Evolutionary conservation across 2,888 invertebrate genomes (phyloP), one percentile per base, ranked within the genome.

Genomic region (Drosophila infuscata): DNA sequence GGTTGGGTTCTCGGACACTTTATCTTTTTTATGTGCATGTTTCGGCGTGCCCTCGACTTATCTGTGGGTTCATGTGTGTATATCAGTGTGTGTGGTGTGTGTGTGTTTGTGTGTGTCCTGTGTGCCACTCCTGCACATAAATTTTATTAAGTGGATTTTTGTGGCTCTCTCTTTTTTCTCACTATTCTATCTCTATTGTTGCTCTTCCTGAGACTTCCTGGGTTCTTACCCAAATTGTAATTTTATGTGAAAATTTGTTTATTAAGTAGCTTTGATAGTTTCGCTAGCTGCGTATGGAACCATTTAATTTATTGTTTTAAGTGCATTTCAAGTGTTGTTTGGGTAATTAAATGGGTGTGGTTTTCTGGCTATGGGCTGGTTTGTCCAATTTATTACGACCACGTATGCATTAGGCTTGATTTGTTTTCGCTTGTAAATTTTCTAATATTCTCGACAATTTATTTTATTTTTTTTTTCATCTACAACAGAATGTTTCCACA

Each of bases 221-320:
- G 57, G 71, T 56, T 64, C 79, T 70, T 69, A 57, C 56, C 70
- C 59, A 60, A 79, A 89, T 87, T 83, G 83, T 85, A 88, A 86
- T 91, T 91, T 89, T 86, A 91, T 91, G 90, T 89, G 91, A 87
- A 90, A 91, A 91, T 91, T 91, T 91, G 91, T 91, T 91, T 91
- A 91, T 91, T 91, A 90, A 91, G 88, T 74, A 82, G 78, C 70
- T 82, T 77, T 79, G 74, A 88, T 85, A 91, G 89, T 89, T 91
- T 86, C 70, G 63, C 77, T 72, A 59, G 74, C 61, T 52, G 59
- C 46, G 20, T 25, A 60, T 48, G 48, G 69, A 63, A 62, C 56
- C 74, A 74, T 76, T 79, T 85, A 82, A 89, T 89, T 88, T 89
- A 88, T 89, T 73, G 81, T 76, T 76, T 82, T 88, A 74, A 83